Evolutionary conservation across 1,140 invertebrate species (phyloP), one percentile per base, ranked within the genome.

Genomic region (Aricia agestis): DNA sequence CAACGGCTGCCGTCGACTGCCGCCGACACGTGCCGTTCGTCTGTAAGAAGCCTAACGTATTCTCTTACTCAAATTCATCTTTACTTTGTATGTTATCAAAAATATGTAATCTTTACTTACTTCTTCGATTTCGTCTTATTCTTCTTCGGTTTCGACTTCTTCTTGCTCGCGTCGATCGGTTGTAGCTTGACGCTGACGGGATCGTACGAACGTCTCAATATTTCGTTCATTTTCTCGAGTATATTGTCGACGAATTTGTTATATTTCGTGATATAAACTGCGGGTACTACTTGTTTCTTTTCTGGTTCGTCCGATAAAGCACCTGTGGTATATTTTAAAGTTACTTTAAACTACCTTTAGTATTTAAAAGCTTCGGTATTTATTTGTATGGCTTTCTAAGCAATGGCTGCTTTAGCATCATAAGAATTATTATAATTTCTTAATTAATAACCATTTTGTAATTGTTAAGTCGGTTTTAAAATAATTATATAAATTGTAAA

Each of bases 231-330:
- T 72, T 95, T 93, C 32, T 93, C 94, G 61, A 97, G 92, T 75
- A 97, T 96, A 74, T 94, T 95, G 84, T 97, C 96, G 45, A 97
- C 95, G 82, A 96, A 97, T 76, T 94, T 94, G 88, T 97, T 97
- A 89, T 97, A 96, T 82, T 96, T 96, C 31, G 94, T 92, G 32
- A 96, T 95, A 85, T 96, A 96, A 36, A 95, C 93, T 1, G 95
- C 93, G 2, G 95, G 94, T 18, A 95, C 93, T n/a, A 76, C 71
- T 66, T 79, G 81, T 63, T 87, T 88, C 72, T 87, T 90, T n/a
- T 75, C 63, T 45, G 85, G 68, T 61, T 85, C 84, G 0, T 82
- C 81, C 57, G 67, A 73, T 66, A 90, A 67, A 9, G 87, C 82
- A 74, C 89, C 89, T 91, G 82, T 77, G 72, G 72, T 75, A 66